Conservation (phyloP, 2,888 invertebrate species). For the Phoronis australis region DNA sequence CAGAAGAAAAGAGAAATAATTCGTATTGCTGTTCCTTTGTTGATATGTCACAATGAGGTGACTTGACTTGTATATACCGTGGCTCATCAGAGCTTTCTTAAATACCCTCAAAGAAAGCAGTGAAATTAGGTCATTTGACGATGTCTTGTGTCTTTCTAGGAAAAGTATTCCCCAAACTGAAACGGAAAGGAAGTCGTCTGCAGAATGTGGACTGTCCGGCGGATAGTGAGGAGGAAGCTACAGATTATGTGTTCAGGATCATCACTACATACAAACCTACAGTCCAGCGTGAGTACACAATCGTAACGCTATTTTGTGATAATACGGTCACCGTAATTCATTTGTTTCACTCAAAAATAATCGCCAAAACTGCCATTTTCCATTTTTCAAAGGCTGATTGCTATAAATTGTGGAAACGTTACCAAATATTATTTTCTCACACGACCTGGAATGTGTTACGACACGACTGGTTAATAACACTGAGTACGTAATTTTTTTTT, state of each 20-base stretch:
- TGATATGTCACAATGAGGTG: not conserved
- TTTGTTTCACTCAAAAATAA: no score
- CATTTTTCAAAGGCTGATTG: no score
- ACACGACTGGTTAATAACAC: no score
- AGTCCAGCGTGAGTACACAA: slow-evolving; percentile 43
- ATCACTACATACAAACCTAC: slow-evolving; percentile 57
- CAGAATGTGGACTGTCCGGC: slow-evolving; percentile 27
- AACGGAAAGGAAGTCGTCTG: slow-evolving; percentile 55
- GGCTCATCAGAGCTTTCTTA: not conserved
- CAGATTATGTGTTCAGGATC: slow-evolving; percentile 82
- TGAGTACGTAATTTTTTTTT: no score
- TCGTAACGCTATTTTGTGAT: no score
- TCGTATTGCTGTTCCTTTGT: not conserved
- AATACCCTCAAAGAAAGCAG: no score
- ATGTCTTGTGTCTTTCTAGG: no score
- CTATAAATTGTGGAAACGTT: no score
- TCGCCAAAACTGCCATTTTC: no score
- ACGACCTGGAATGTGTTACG: no score
- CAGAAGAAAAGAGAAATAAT: not conserved
- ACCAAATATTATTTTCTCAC: no score
- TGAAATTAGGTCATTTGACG: slow-evolving; percentile 4
- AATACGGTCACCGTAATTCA: no score
- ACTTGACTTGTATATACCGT: not conserved
- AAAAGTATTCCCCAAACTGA: slow-evolving; percentile 57
- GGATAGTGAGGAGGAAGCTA: slow-evolving; percentile 39